phyloP scores from a whole-genome alignment of 64 coral and sea anemone species.

The Orbicella faveolata region DNA sequence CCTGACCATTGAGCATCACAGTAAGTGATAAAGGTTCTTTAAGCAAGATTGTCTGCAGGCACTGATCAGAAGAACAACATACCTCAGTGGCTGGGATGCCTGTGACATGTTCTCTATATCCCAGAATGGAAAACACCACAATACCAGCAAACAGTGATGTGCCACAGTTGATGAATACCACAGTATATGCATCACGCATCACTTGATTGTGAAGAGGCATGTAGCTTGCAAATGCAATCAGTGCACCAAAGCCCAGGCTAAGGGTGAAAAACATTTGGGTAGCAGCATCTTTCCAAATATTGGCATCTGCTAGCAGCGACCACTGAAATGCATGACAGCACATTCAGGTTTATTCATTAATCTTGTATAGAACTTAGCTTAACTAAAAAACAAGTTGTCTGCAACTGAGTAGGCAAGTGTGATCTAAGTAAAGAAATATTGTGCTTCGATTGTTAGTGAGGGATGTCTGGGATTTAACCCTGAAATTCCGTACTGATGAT shows the following conservation, averaged over 20 bases:
- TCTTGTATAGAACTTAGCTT: too few species aligned
- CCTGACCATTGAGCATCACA: too few species aligned
- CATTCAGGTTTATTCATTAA: too few species aligned
- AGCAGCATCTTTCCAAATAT: constrained; percentile 96
- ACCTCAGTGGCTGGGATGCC: constrained; percentile 78
- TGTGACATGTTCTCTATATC: constrained; percentile 77
- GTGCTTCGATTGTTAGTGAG: too few species aligned
- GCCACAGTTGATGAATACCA: constrained; percentile 89
- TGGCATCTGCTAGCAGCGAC: constrained; percentile 55
- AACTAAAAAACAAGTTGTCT: too few species aligned
- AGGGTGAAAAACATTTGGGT: constrained; percentile 93
- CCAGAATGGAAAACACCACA: constrained; percentile 90
- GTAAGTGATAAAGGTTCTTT: too few species aligned
- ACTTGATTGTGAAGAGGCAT: constrained; percentile 94
- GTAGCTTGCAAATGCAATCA: constrained; percentile 89
- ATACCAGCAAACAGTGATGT: constrained; percentile 93
- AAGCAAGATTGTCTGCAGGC: neutral
- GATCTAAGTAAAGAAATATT: too few species aligned
- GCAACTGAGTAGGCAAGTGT: too few species aligned
- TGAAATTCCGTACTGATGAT: too few species aligned
- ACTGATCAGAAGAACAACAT: neutral
- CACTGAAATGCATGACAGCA: constrained; percentile 51
- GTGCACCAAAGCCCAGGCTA: constrained; percentile 91
- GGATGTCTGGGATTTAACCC: too few species aligned
- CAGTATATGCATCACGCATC: constrained; percentile 84